Evolutionary conservation across 2,888 invertebrate species (phyloP).

Genomic region (Amphipyra berbera): DNA sequence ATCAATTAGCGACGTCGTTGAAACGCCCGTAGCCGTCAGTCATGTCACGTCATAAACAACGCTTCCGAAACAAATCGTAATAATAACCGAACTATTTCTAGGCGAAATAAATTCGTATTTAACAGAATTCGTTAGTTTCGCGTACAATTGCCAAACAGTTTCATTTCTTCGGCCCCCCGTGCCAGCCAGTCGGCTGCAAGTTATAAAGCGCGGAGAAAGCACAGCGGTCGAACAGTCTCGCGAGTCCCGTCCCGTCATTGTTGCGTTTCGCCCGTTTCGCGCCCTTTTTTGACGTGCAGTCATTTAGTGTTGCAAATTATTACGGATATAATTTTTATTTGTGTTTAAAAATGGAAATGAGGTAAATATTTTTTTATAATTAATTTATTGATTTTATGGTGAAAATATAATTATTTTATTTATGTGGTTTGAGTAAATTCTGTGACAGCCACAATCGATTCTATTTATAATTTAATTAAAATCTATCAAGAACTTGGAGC

Average conservation of each 20-base stretch:
- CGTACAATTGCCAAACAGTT: constrained; percentile 81
- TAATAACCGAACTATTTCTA: constrained; percentile 59
- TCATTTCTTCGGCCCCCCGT: constrained; percentile 82
- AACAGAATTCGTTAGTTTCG: constrained; percentile 76
- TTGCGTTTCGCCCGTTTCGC: constrained; percentile 71
- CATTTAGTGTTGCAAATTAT: constrained; percentile 72
- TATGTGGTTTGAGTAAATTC: background rate
- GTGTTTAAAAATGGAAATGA: constrained; percentile 74
- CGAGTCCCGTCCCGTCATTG: constrained; percentile 66
- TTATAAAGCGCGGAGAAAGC: constrained; percentile 89
- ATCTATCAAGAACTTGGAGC: background rate
- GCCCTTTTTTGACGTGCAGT: constrained; percentile 76
- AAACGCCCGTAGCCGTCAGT: constrained; percentile 21
- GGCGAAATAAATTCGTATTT: constrained; percentile 70
- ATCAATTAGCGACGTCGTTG: constrained; percentile 35
- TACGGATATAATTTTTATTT: constrained; percentile 66
- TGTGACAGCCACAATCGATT: background rate
- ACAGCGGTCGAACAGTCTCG: constrained; percentile 76
- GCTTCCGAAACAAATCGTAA: constrained; percentile 64
- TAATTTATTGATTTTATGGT: background rate
- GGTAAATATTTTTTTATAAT: constrained; percentile 72
- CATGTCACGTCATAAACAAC: constrained; percentile 50
- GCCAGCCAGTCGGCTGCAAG: constrained; percentile 66
- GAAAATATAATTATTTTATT: background rate
- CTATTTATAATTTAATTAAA: background rate